Conservation (phyloP, 2,113 vertebrate species). For the zebrafish (Danio rerio) region GRCz12tu NC_133185.1:23976001-23976500, state of each 20-base stretch:
- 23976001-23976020: neutral
- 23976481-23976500: too few relatives aligned
- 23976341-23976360: too few relatives aligned
- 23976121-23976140: neutral
- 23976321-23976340: too few relatives aligned
- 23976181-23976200: neutral
- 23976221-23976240: neutral
- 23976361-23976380: too few relatives aligned
- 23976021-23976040: neutral
- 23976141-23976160: conserved; percentile 18
- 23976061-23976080: neutral
- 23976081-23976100: neutral
- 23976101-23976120: conserved; percentile 6
- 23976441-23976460: too few relatives aligned
- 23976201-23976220: neutral
- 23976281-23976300: too few relatives aligned
- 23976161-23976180: neutral
- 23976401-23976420: too few relatives aligned
- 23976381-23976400: too few relatives aligned
- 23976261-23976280: neutral
- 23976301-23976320: too few relatives aligned
- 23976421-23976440: too few relatives aligned
- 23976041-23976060: neutral
- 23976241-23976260: too few relatives aligned
- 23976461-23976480: too few relatives aligned